Conservation (phyloP, 2,113 vertebrate genomes). For the Toxotes jaculatrix region DNA sequence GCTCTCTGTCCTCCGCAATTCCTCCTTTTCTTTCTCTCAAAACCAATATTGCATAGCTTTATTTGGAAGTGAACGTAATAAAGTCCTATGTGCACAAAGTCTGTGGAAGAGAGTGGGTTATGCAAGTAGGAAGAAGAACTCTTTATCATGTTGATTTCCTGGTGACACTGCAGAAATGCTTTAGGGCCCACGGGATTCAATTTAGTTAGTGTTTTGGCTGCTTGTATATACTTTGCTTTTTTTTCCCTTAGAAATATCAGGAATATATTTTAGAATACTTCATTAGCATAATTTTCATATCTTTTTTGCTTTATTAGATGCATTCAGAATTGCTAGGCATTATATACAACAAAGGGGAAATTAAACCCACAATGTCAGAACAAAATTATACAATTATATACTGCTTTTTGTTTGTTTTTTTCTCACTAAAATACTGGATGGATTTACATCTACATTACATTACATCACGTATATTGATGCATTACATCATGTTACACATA, state of each 20-base stretch:
- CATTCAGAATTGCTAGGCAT: background rate
- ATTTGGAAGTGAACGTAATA: conserved; percentile 24
- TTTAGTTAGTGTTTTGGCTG: conserved; percentile 9
- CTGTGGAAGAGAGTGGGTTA: conserved; percentile 26
- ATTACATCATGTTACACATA: background rate
- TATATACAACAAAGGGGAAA: background rate
- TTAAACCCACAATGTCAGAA: background rate
- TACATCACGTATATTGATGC: background rate
- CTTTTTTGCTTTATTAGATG: background rate
- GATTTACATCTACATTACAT: background rate
- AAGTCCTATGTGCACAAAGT: conserved; percentile 29
- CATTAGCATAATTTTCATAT: background rate
- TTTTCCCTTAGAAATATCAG: background rate
- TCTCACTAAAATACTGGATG: background rate
- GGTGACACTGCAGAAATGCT: conserved; percentile 42
- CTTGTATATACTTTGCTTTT: background rate
- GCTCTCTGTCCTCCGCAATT: background rate
- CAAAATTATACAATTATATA: conserved; percentile 8
- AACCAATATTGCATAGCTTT: conserved; percentile 19
- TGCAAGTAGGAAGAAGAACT: conserved; percentile 10
- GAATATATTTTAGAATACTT: background rate
- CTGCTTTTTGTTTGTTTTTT: background rate
- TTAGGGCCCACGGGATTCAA: conserved; percentile 13
- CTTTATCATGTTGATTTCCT: conserved; percentile 47
- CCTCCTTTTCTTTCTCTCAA: conserved; percentile 7